phyloP scores from a whole-genome alignment of 2,888 invertebrate genomes.

The Tanytarsus gracilentus region DNA sequence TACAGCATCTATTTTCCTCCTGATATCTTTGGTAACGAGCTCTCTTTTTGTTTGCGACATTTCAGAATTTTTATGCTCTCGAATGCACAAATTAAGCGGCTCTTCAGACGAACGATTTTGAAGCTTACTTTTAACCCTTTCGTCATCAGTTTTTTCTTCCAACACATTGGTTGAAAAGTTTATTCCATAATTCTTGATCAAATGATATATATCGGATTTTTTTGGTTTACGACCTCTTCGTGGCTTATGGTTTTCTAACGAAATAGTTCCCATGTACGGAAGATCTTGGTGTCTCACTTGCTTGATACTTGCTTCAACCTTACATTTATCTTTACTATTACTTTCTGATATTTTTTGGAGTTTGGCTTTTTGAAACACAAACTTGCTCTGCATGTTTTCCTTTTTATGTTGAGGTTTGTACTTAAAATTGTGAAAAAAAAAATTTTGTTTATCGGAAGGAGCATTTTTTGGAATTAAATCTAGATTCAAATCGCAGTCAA shows the following conservation, averaged over 20 bases:
- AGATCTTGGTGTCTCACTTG: slow-evolving; percentile 48
- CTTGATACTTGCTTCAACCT: slow-evolving; percentile 29
- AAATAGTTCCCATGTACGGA: slow-evolving; percentile 90
- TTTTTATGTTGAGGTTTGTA: neutral
- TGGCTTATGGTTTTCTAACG: slow-evolving; percentile 77
- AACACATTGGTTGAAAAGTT: no score
- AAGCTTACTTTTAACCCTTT: no score
- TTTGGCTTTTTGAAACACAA: slow-evolving; percentile 29
- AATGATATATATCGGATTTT: slow-evolving; percentile 83
- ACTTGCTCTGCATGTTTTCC: neutral
- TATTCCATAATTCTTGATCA: slow-evolving; percentile 83
- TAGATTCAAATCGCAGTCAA: no score
- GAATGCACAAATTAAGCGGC: slow-evolving; percentile 73
- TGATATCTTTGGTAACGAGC: no score
- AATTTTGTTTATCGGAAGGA: no score
- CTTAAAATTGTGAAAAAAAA: no score
- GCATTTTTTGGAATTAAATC: no score
- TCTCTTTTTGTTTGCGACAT: no score
- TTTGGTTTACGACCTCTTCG: slow-evolving; percentile 81
- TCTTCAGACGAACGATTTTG: slow-evolving; percentile 64
- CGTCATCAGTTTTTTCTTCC: slow-evolving; percentile 37
- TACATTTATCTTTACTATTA: no score
- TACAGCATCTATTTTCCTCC: no score
- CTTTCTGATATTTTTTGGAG: slow-evolving; percentile 29
- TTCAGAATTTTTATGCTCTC: no score